Evolutionary conservation across 1,140 invertebrate species (phyloP).

Genomic region (Gonioctena quinquepunctata): DNA sequence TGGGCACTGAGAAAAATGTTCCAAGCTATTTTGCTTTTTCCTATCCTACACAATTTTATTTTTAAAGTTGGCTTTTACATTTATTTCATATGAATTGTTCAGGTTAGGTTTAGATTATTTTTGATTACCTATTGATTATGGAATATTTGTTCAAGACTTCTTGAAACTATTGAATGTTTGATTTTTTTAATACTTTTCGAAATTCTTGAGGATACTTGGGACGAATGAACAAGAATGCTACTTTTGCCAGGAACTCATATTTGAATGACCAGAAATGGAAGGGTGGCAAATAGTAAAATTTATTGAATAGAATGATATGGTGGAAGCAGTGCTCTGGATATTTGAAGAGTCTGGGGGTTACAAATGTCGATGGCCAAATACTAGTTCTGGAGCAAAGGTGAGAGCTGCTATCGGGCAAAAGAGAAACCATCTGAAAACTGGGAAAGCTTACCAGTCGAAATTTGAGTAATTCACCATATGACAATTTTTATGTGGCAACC

Average conservation of each 20-base stretch:
- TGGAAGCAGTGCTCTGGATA: not conserved
- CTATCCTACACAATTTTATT: no score
- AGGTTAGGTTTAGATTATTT: no score
- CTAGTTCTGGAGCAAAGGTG: not conserved
- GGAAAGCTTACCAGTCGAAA: not conserved
- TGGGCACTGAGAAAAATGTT: no score
- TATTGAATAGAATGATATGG: not conserved
- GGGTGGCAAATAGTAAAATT: not conserved
- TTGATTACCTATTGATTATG: no score
- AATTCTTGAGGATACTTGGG: no score
- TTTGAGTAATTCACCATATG: not conserved
- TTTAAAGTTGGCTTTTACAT: no score
- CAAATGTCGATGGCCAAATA: not conserved
- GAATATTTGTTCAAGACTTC: no score
- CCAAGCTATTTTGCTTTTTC: no score
- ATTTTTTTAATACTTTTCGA: no score
- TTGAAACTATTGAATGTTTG: no score
- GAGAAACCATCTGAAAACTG: not conserved
- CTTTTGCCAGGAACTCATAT: not conserved
- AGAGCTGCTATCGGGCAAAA: not conserved
- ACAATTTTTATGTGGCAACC: not conserved
- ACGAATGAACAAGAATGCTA: no score
- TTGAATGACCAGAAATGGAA: not conserved
- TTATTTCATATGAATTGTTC: no score
- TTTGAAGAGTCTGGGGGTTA: not conserved